A percentile compares a stretch with the other conserved stretches of the same genome.
Evolutionary conservation across 2,113 vertebrate species (phyloP).

Genomic region (Pleuronectes platessa): DNA sequence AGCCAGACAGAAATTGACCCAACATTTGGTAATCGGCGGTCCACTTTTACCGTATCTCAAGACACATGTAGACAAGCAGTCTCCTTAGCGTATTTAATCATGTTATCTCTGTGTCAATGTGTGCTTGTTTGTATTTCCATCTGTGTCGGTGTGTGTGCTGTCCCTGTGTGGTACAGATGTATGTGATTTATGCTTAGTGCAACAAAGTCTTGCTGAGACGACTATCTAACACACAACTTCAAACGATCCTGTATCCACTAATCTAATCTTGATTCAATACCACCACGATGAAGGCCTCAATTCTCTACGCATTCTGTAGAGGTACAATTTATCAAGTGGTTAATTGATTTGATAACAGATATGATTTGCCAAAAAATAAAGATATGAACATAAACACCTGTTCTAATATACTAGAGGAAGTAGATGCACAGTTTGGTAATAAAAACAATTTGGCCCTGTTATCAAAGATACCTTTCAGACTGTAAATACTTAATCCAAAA

Average conservation of each 20-base stretch:
- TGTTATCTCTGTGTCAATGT: constrained; percentile 43
- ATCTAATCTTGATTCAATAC: constrained; percentile 41
- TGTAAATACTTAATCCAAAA: constrained; percentile 21
- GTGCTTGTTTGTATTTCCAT: constrained; percentile 13
- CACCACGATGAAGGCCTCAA: constrained; percentile 1
- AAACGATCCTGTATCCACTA: constrained; percentile 31
- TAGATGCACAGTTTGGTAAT: constrained; percentile 22
- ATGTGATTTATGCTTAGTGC: constrained; percentile 41
- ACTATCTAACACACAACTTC: constrained; percentile 31
- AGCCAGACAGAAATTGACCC: constrained; percentile 26
- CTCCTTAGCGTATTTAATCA: constrained; percentile 51
- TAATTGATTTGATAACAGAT: constrained; percentile 26
- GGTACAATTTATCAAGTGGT: constrained; percentile 18
- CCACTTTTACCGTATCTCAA: constrained; percentile 32
- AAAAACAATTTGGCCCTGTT: constrained; percentile 15
- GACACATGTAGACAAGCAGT: constrained; percentile 47
- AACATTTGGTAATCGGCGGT: constrained; percentile 19
- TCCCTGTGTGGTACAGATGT: constrained; percentile 32
- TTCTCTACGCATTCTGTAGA: neutral
- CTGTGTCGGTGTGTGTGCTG: neutral
- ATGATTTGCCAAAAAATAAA: constrained; percentile 10
- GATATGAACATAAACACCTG: constrained; percentile 15
- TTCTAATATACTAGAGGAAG: constrained; percentile 5
- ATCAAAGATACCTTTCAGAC: constrained; percentile 28
- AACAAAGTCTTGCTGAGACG: constrained; percentile 43